phyloP scores from a whole-genome alignment of 1,140 invertebrate genomes.

The Monochamus saltuarius region DNA sequence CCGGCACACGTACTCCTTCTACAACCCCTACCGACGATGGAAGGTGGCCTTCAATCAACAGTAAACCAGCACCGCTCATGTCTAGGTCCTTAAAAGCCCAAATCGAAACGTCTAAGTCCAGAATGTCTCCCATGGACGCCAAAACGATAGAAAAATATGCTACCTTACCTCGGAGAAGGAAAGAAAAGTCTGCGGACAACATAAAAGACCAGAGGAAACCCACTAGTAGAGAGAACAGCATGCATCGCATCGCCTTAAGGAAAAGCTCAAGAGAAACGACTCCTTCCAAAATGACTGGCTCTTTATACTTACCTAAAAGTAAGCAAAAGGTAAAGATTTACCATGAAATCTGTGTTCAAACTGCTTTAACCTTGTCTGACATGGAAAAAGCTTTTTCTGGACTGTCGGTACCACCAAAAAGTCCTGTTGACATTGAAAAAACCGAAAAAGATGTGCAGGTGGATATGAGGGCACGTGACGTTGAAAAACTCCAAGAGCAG shows the following conservation, averaged over 20 bases:
- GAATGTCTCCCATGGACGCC: constrained; percentile 49
- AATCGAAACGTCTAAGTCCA: constrained; percentile 30
- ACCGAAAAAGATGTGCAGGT: constrained; percentile 63
- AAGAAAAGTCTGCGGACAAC: constrained; percentile 55
- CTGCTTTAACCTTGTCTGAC: constrained; percentile 68
- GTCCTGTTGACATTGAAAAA: constrained; percentile 46
- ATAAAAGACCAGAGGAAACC: constrained; percentile 47
- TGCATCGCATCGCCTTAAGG: constrained; percentile 39
- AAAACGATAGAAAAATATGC: constrained; percentile 69
- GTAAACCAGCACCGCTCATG: constrained; percentile 45
- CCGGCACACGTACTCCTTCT: constrained; percentile 28
- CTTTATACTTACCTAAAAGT: constrained; percentile 49
- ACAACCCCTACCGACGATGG: constrained; percentile 69
- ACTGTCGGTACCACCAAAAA: constrained; percentile 50
- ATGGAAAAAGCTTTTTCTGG: constrained; percentile 70
- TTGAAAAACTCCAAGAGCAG: constrained; percentile 61
- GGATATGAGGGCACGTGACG: constrained; percentile 62
- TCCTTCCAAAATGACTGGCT: constrained; percentile 48
- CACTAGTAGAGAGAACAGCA: constrained; percentile 52
- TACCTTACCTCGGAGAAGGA: constrained; percentile 70
- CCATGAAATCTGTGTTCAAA: constrained; percentile 74
- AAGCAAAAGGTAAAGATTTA: constrained; percentile 69
- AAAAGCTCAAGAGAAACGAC: constrained; percentile 50
- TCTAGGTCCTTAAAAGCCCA: constrained; percentile 40
- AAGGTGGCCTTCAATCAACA: constrained; percentile 60